Base-by-base conservation (phyloP, 1,140 invertebrate species). In the Calycopis cecrops region DNA sequence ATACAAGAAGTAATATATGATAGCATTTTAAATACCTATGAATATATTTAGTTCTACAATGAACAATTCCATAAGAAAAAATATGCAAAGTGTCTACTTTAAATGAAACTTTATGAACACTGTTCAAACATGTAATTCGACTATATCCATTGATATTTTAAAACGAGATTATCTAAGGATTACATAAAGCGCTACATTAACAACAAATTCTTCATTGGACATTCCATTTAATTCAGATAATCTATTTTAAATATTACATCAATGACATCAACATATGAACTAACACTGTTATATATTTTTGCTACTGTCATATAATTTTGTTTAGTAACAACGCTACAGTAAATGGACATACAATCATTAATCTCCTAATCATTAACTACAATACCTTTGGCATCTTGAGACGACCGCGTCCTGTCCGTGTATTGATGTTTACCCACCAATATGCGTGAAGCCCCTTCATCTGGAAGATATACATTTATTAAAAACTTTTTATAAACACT, bases 281-380 rank as follows among this genome's bases (percentile, higher is more conserved):
- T 48, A 64, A 69, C 21, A 28, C 56, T 49, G 16, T 62, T 47
- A 49, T 52, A 50, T 51, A 52, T 54, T 52, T 48, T 37, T 51
- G 57, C 65, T 73, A 67, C 70, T 44, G 53, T 61, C 59, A 61
- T 69, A 66, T 69, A 65, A 69, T 72, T 62, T 58, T 72, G 59
- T 65, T 48, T 69, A 34, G 58, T 60, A 63, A 61, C 35, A 37
- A 18, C 52, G 57, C 80, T 84, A 85, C 74, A 71, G 71, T 85
- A 85, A 83, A 85, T 85, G 81, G 81, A 85, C 81, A 81, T 78
- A 81, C 68, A 85, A 77, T 72, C 71, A 57, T 76, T 73, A 69
- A 65, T 48, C 64, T 50, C 53, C 68, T 77, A 79, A 64, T 76
- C 76, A 69, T 72, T 65, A 76, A 76, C 59, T 63, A 53, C 58